These are phyloP conservation scores for Archivesica marissinica DNA, from an alignment of 1,140 invertebrate genomes.

Conservation along the genomic window DNA sequence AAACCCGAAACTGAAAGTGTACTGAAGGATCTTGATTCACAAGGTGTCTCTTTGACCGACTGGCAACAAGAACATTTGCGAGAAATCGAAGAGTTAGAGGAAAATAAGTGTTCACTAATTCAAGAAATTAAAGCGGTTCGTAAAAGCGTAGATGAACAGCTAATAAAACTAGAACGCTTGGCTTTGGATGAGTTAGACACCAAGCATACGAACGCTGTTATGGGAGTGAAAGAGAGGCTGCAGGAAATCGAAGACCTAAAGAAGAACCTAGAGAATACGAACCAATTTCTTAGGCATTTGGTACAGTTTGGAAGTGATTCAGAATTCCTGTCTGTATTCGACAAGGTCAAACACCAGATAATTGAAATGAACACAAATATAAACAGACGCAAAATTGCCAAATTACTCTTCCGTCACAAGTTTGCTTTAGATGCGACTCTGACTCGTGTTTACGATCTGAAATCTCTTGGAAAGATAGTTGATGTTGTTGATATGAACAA, in stretches of 20 bases:
- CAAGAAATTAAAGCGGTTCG: slow-evolving; percentile 66
- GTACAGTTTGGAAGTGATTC: slow-evolving; percentile 72
- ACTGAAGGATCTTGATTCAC: slow-evolving; percentile 64
- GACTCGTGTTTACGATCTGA: slow-evolving; percentile 63
- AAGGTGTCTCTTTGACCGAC: slow-evolving; percentile 63
- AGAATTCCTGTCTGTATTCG: slow-evolving; percentile 71
- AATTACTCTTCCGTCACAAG: slow-evolving; percentile 68
- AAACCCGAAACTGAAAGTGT: slow-evolving; percentile 70
- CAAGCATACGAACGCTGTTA: slow-evolving; percentile 63
- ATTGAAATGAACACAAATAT: slow-evolving; percentile 68
- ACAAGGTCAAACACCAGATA: slow-evolving; percentile 69
- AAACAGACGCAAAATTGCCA: slow-evolving; percentile 65
- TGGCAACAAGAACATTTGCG: slow-evolving; percentile 67
- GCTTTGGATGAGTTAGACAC: slow-evolving; percentile 61
- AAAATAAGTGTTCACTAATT: slow-evolving; percentile 65
- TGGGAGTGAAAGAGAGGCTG: slow-evolving; percentile 63
- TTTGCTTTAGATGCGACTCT: slow-evolving; percentile 65
- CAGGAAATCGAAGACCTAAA: slow-evolving; percentile 70
- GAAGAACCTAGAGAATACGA: slow-evolving; percentile 69
- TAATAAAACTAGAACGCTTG: slow-evolving; percentile 67
- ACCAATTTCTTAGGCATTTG: slow-evolving; percentile 65
- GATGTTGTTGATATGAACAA: slow-evolving; percentile 72
- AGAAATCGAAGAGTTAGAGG: slow-evolving; percentile 68
- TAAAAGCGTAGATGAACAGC: slow-evolving; percentile 62
- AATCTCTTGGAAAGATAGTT: slow-evolving; percentile 69